Evolutionary conservation across 2,888 invertebrate genomes (phyloP).

Genomic region (Smittia aterrima): DNA sequence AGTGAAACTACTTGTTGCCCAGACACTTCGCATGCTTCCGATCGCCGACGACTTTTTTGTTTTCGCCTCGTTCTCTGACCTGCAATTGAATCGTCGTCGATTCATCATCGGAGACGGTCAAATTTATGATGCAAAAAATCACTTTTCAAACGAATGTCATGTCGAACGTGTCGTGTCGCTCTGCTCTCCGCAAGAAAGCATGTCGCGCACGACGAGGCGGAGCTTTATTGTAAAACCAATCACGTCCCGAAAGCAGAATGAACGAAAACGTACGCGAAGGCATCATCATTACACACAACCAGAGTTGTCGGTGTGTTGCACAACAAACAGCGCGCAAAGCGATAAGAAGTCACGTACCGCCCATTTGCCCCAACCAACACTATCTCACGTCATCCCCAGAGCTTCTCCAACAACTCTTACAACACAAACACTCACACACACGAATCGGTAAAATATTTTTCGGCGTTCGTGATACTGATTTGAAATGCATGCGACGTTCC

Average conservation of each 20-base stretch:
- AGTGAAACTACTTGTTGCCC: slow-evolving; percentile 15
- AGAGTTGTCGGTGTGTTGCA: slow-evolving; percentile 4
- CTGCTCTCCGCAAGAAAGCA: background rate
- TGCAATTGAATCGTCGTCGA: slow-evolving; percentile 16
- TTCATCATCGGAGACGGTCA: slow-evolving; percentile 10
- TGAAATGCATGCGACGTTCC: slow-evolving; percentile 37
- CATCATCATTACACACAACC: slow-evolving; percentile 3
- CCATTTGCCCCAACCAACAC: slow-evolving; percentile 27
- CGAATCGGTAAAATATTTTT: background rate
- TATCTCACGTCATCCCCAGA: too few species aligned
- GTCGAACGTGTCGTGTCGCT: slow-evolving; percentile 34
- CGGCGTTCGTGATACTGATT: slow-evolving; percentile 39
- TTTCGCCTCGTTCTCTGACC: slow-evolving; percentile 21
- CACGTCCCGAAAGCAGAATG: slow-evolving; percentile 42
- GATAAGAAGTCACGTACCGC: slow-evolving; percentile 41
- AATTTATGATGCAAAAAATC: slow-evolving; percentile 26
- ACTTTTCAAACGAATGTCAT: slow-evolving; percentile 2
- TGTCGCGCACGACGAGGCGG: slow-evolving; percentile 44
- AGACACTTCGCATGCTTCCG: background rate
- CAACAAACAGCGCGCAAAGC: slow-evolving; percentile 15
- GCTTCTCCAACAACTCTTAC: background rate
- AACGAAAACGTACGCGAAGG: slow-evolving; percentile 42
- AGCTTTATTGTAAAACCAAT: slow-evolving; percentile 45
- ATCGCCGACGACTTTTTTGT: background rate
- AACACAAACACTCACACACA: background rate